Evolutionary conservation across 2,797 vertebrate genomes (phyloP).

Genomic region (Rhynchonycteris naso): DNA sequence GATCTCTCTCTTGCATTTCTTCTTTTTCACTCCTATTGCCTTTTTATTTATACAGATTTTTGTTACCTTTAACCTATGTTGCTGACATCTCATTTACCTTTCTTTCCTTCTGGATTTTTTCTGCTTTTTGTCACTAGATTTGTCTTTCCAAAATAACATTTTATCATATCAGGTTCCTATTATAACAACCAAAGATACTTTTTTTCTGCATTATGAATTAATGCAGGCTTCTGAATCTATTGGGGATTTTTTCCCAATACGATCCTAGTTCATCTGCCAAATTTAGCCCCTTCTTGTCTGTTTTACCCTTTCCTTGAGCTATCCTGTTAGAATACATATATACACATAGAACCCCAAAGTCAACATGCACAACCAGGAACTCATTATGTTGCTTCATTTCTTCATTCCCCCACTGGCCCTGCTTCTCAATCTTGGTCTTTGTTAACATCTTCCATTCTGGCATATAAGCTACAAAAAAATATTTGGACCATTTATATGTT

Average conservation of each 20-base stretch:
- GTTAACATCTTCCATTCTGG: not conserved
- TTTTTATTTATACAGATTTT: not conserved
- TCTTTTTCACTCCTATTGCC: not conserved
- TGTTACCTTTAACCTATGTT: not conserved
- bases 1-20: not conserved
- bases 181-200: not conserved
- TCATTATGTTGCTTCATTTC: not conserved
- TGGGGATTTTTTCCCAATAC: not conserved
- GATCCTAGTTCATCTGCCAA: not conserved
- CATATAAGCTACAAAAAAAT: not conserved
- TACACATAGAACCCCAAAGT: not conserved
- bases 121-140: not conserved
- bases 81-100: not conserved
- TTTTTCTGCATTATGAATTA: not conserved
- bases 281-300: not conserved
- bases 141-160: not conserved
- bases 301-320: not conserved
- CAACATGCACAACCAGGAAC: not conserved
- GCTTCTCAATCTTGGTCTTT: not conserved
- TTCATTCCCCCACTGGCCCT: not conserved
- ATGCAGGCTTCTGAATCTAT: not conserved
- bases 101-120: not conserved
- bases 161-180: constrained; percentile 11
- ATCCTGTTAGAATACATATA: not conserved
- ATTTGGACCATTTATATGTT: not conserved